Percentiles rank a stretch among this genome's conserved stretches.
phyloP scores from a whole-genome alignment of 2,797 vertebrate species.

The Zenarchopterus dispar region DNA sequence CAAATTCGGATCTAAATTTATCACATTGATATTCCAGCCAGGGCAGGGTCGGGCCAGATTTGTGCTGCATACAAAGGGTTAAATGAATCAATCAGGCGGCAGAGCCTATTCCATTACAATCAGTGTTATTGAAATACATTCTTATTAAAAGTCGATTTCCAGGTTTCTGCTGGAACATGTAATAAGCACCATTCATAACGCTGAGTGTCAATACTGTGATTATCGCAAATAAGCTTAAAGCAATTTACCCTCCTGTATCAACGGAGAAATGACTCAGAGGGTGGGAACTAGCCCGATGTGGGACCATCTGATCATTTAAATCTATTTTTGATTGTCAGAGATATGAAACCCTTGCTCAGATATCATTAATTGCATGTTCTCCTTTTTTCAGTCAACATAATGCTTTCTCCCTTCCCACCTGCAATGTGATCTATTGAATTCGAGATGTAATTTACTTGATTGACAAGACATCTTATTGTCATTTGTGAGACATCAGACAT shows the following conservation, averaged over 20 bases:
- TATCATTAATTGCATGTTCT: slow-evolving; percentile 76
- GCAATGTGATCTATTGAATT: slow-evolving; percentile 62
- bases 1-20: slow-evolving; percentile 52
- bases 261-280: slow-evolving; percentile 53
- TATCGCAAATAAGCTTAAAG: slow-evolving; percentile 77
- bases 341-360: slow-evolving; percentile 71
- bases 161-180: slow-evolving; percentile 58
- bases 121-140: slow-evolving; percentile 77
- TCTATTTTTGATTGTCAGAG: slow-evolving; percentile 74
- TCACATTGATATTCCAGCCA: slow-evolving; percentile 56
- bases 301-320: slow-evolving; percentile 68
- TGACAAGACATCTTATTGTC: slow-evolving; percentile 69
- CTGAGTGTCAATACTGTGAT: slow-evolving; percentile 72
- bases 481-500: slow-evolving; percentile 50
- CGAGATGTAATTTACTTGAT: slow-evolving; percentile 71
- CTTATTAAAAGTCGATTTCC: slow-evolving; percentile 79
- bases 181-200: slow-evolving; percentile 72
- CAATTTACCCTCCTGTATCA: slow-evolving; percentile 66
- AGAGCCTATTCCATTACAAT: slow-evolving; percentile 72
- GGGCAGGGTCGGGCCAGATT: slow-evolving; percentile 45
- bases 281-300: slow-evolving; percentile 52
- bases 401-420: slow-evolving; percentile 54
- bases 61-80: slow-evolving; percentile 68
- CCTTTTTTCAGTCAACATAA: slow-evolving; percentile 73
- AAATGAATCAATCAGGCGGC: slow-evolving; percentile 75